Evolutionary conservation across 2,797 vertebrate genomes (phyloP).

Genomic region (Diplodus sargus): DNA sequence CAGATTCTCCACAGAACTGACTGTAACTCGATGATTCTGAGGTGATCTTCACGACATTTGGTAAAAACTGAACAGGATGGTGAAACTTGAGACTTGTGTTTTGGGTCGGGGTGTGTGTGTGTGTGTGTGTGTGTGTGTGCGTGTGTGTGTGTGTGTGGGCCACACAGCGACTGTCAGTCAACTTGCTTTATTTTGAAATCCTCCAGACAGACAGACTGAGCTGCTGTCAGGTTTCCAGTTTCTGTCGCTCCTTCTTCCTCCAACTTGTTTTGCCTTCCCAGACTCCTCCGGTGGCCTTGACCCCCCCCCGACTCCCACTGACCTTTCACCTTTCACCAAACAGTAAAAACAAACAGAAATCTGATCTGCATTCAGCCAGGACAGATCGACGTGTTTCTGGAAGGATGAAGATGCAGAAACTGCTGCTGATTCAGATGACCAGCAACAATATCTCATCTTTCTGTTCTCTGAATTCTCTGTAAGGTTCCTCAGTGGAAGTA

Average conservation of each 20-base stretch:
- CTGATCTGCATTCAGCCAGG: conserved; percentile 15
- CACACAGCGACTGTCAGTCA: conserved; percentile 4
- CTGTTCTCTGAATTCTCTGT: too few species aligned
- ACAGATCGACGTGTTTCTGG: neutral
- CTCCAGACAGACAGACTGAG: conserved; percentile 20
- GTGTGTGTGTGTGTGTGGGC: too few species aligned
- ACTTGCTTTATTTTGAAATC: conserved; percentile 31
- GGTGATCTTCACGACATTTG: too few species aligned
- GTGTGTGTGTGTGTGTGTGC: too few species aligned
- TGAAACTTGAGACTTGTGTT: too few species aligned
- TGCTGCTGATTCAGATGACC: neutral
- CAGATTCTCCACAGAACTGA: too few species aligned
- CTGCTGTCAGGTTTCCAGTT: conserved; percentile 3
- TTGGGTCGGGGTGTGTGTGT: too few species aligned
- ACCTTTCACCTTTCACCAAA: conserved; percentile 35
- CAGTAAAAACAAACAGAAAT: conserved; percentile 53
- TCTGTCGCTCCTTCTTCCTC: neutral
- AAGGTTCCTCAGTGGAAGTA: too few species aligned
- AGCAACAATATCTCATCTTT: too few species aligned
- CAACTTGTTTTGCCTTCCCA: conserved; percentile 8
- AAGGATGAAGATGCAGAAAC: neutral
- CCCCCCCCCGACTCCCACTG: neutral
- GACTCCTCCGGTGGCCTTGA: conserved; percentile 33
- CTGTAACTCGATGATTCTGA: too few species aligned
- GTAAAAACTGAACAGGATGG: too few species aligned